These are phyloP conservation scores for Perca flavescens DNA, from an alignment of 2,113 vertebrate genomes.

Conservation along the genomic window DNA sequence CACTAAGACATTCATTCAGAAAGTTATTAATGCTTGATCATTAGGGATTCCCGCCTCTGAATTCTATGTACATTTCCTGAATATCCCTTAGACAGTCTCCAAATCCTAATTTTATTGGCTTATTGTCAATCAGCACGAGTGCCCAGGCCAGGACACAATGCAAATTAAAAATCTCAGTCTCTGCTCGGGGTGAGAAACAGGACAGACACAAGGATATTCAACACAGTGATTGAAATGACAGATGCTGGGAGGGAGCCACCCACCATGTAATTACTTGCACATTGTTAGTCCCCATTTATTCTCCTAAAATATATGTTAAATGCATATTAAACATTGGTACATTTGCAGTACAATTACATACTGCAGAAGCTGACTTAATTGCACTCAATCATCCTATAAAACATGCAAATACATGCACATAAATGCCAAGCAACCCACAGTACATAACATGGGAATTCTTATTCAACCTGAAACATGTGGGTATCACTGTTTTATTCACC, in stretches of 20 bases:
- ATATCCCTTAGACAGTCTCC: slow-evolving; percentile 46
- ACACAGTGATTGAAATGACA: slow-evolving; percentile 73
- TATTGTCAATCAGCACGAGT: slow-evolving; percentile 51
- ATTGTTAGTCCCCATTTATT: slow-evolving; percentile 77
- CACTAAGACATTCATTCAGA: slow-evolving; percentile 62
- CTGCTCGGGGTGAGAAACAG: slow-evolving; percentile 60
- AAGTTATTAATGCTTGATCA: slow-evolving; percentile 65
- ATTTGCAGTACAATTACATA: slow-evolving; percentile 53
- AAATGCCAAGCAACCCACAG: slow-evolving; percentile 5
- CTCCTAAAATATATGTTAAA: slow-evolving; percentile 74
- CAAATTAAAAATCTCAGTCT: slow-evolving; percentile 68
- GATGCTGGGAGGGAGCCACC: slow-evolving; percentile 71
- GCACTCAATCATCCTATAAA: slow-evolving; percentile 21
- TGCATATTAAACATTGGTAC: slow-evolving; percentile 75
- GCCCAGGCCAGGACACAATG: slow-evolving; percentile 36
- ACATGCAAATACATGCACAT: slow-evolving; percentile 10
- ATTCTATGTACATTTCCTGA: slow-evolving; percentile 48
- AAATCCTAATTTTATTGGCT: slow-evolving; percentile 59
- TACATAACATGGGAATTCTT: not conserved
- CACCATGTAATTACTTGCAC: slow-evolving; percentile 77
- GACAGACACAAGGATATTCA: slow-evolving; percentile 70
- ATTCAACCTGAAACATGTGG: slow-evolving; percentile 5
- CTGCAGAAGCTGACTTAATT: slow-evolving; percentile 25
- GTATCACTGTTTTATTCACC: not conserved
- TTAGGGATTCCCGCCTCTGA: slow-evolving; percentile 46